Base-by-base conservation (phyloP, 23 tunicate species). In the Clavelina lepadiformis region DNA sequence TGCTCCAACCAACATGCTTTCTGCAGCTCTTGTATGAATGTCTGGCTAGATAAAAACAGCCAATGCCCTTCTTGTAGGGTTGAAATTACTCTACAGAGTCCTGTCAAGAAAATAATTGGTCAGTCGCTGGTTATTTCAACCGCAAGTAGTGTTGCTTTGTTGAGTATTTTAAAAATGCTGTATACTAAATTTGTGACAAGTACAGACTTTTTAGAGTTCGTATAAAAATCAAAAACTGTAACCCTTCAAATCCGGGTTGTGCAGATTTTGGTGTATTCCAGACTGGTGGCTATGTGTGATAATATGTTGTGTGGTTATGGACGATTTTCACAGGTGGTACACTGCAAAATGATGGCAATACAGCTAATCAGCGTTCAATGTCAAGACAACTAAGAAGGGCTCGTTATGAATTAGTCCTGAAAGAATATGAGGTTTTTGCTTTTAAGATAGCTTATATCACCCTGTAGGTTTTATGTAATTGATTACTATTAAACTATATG, bases 1-100 rank as follows among this genome's bases (percentile, higher is more conserved):
- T 86, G 95, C 69, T 61, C 76, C 32, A 86, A 86, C 77, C 84
- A 77, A 29, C 95, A 86, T 50, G 95, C 72, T 1, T 86, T 86
- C 76, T 86, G 95, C 71, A 77, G 81, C 44, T 37, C 61, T 19
- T 86, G 95, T 51, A 86, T 86, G 81, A 77, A 86, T 35, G 76
- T 78, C 8, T 86, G 95, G 95, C 74, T 86, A 29, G 85, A 86
- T 35, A 78, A 73, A 59, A 77, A 86, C 76, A 77, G 49, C 31
- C 67, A 44, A 1, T 86, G 95, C 53, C 95, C 95, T 22, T 66
- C 80, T 27, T 86, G 95, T 30, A 46, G 95, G 35, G 95, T 86
- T 21, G 85, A 86, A 41, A 74, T 86, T 5, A 69, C 95, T 26
- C 69, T 80, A 20, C 75, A 86, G 19, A 77, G 95, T 58, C 95